Conservation (phyloP, 2,797 vertebrate genomes). For the Malurus leucopterus region DNA sequence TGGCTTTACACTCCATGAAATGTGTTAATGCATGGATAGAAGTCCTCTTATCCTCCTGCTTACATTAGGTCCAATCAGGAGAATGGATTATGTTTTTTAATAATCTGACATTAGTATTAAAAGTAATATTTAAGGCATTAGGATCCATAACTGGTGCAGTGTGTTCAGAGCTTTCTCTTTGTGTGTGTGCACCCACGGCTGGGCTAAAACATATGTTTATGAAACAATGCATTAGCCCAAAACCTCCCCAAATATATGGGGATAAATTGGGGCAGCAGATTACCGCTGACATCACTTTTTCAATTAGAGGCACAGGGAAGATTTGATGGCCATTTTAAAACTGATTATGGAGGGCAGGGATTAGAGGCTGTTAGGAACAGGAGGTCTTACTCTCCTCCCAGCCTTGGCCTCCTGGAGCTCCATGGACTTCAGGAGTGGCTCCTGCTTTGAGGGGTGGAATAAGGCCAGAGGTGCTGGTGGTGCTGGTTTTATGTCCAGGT, state of each 20-base stretch:
- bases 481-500: not conserved
- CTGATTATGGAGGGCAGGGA: constrained; percentile 81
- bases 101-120: constrained; percentile 84
- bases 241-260: constrained; percentile 59
- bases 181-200: not conserved
- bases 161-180: constrained; percentile 47
- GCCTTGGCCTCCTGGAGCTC: not conserved
- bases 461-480: not conserved
- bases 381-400: constrained; percentile 2
- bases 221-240: constrained; percentile 63
- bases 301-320: constrained; percentile 61
- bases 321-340: constrained; percentile 79
- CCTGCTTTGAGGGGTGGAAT: not conserved
- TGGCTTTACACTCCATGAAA: constrained; percentile 73
- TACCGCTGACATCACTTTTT: constrained; percentile 81
- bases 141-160: constrained; percentile 65
- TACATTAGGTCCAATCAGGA: constrained; percentile 68
- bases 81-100: constrained; percentile 75
- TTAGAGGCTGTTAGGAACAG: constrained; percentile 40
- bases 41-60: constrained; percentile 73
- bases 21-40: constrained; percentile 78
- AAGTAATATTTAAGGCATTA: constrained; percentile 78
- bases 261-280: constrained; percentile 76
- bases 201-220: constrained; percentile 68
- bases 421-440: not conserved